Percentiles rank a stretch among this genome's conserved stretches.
Conservation (phyloP, 37 sponge, comb jelly and placozoan genomes). For the Lycopodina hypogea region DNA sequence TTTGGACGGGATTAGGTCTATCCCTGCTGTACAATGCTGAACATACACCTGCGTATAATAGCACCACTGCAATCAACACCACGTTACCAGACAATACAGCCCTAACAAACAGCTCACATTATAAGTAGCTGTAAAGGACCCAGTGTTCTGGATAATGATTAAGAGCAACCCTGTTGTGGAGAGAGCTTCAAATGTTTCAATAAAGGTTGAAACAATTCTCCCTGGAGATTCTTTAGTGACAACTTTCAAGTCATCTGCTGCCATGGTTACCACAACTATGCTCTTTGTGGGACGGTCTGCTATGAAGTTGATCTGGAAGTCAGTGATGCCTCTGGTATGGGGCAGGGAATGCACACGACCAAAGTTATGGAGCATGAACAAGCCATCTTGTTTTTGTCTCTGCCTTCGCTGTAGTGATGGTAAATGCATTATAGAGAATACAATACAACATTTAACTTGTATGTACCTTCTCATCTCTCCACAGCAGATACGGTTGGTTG, state of each 20-base stretch:
- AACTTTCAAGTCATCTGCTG: slow-evolving; percentile 60
- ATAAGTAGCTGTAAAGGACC: slow-evolving; percentile 59
- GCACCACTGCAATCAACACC: not conserved
- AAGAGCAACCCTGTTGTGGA: slow-evolving; percentile 50
- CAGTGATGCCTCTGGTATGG: slow-evolving; percentile 14
- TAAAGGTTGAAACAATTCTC: slow-evolving; percentile 67
- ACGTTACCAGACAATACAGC: not conserved
- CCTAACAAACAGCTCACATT: slow-evolving; percentile 17
- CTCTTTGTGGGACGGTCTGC: slow-evolving; percentile 34
- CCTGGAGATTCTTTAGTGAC: slow-evolving; percentile 66
- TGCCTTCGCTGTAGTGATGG: slow-evolving; percentile 28
- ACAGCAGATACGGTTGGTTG: slow-evolving; percentile 65
- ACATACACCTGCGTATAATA: slow-evolving; percentile 48
- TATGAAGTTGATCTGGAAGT: slow-evolving; percentile 56
- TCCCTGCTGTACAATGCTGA: slow-evolving; percentile 78
- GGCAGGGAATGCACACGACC: slow-evolving; percentile 50
- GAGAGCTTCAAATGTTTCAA: slow-evolving; percentile 77
- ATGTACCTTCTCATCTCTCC: slow-evolving; percentile 58
- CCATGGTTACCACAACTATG: slow-evolving; percentile 56
- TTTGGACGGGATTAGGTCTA: slow-evolving; percentile 59
- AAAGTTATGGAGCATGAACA: slow-evolving; percentile 63
- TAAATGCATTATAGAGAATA: not conserved
- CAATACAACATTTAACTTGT: not conserved
- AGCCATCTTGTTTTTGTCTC: slow-evolving; percentile 27
- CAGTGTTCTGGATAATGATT: slow-evolving; percentile 67